Evolutionary conservation across 2,113 vertebrate species (phyloP), one percentile per base, ranked within the genome.

Genomic region (Galeopterus variegatus): DNA sequence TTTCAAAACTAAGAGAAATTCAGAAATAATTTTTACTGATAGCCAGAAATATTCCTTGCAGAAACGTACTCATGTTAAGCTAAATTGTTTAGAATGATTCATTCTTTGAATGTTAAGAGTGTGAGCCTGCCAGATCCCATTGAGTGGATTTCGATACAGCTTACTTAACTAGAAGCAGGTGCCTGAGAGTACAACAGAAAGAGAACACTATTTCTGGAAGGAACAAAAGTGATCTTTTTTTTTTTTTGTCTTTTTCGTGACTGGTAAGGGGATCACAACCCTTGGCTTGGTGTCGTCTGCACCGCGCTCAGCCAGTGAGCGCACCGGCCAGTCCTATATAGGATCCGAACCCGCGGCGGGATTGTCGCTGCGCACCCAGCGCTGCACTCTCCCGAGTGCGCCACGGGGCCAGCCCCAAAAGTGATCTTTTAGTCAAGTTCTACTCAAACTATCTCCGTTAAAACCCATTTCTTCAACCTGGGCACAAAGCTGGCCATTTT

Each of bases 1-100:
- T 76, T 70, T 8, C 88, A 84, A 88, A 81, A 54, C 14, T 76
- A 60, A 67, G 26, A 50, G 54, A 41, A 88, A 85, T 72, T 81
- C 54, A 26, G 41, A 84, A 67, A 94, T 52, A 24, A 69, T 58
- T 50, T 58, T 79, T 75, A n/a, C 36, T 28, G 33, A 58, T 62
- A 64, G 21, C 4, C 33, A 67, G 67, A 72, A 88, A 54, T 80
- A 50, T 64, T 94, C 14, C 52, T 6, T 67, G 4, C 5, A 48
- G 19, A 41, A 83, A 1, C 33, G 1, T 18, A 24, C 6, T 11
- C 12, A 28, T 2, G 12, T n/a, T 67, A 86, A 83, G 24, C 18
- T 65, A 72, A 88, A 13, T 50, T 87, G 4, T 81, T 65, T 33
- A 56, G 24, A 86, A 79, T 2, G 21, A 76, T 17, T 41, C 17